Conservation (phyloP, 2,797 vertebrate genomes). For the Carduelis carduelis region DNA sequence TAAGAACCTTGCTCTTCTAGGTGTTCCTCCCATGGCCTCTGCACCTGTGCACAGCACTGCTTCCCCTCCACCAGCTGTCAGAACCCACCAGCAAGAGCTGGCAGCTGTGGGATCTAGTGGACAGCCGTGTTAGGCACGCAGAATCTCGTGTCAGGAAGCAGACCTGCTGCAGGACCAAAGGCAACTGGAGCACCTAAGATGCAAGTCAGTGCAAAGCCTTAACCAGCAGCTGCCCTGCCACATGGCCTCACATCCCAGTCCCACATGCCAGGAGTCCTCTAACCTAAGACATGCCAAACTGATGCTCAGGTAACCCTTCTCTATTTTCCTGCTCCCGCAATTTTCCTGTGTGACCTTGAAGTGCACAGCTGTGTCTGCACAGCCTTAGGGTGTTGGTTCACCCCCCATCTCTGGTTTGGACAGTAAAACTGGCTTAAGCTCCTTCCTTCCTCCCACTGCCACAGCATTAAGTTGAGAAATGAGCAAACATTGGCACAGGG, state of each 20-base stretch:
- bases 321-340: background rate
- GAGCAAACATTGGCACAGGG: background rate
- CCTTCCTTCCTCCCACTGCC: conserved; percentile 11
- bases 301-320: background rate
- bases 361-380: background rate
- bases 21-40: background rate
- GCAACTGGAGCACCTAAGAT: background rate
- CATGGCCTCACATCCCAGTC: background rate
- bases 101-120: background rate
- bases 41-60: background rate
- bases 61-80: background rate
- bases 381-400: background rate
- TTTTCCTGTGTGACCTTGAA: background rate
- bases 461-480: background rate
- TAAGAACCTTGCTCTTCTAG: background rate
- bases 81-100: background rate
- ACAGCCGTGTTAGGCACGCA: rapidly evolving
- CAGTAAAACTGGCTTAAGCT: background rate
- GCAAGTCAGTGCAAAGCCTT: background rate
- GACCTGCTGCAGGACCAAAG: background rate
- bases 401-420: background rate
- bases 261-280: background rate
- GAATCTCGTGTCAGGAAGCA: background rate
- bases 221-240: background rate
- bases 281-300: background rate